Evolutionary conservation across 2,797 vertebrate species (phyloP).

Genomic region (Lepilemur septentrionalis): DNA sequence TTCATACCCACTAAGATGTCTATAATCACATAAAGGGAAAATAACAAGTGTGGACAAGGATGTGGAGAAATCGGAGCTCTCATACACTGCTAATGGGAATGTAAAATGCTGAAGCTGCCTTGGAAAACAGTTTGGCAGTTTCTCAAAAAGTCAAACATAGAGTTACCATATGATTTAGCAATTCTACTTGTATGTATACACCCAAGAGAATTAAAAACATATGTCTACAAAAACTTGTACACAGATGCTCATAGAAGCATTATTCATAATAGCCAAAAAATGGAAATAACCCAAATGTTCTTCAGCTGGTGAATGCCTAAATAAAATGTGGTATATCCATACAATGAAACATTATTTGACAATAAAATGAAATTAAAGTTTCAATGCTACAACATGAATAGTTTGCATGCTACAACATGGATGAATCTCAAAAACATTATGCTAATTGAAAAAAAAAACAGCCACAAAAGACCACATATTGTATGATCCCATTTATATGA

Average conservation of each 20-base stretch:
- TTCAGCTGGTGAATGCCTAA: neutral
- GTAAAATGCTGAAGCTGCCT: neutral
- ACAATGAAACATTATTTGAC: neutral
- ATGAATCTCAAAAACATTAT: neutral
- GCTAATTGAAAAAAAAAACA: neutral
- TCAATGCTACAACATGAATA: too few species aligned
- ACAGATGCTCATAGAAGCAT: neutral
- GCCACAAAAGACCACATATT: neutral
- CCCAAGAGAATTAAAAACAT: neutral
- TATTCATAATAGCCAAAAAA: neutral
- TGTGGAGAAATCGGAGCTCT: neutral
- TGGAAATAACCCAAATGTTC: neutral
- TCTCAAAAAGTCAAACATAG: neutral
- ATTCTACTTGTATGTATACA: neutral
- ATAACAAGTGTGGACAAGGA: neutral
- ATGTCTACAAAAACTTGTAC: neutral
- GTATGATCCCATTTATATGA: neutral
- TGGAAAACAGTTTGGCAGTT: neutral
- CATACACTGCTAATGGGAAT: neutral
- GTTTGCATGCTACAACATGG: neutral
- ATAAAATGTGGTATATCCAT: neutral
- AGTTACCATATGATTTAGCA: neutral
- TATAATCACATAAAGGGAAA: neutral
- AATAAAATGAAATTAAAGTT: neutral
- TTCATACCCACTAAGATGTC: neutral